Conservation (phyloP, 2,797 vertebrate species). For the Pipistrellus kuhlii region DNA sequence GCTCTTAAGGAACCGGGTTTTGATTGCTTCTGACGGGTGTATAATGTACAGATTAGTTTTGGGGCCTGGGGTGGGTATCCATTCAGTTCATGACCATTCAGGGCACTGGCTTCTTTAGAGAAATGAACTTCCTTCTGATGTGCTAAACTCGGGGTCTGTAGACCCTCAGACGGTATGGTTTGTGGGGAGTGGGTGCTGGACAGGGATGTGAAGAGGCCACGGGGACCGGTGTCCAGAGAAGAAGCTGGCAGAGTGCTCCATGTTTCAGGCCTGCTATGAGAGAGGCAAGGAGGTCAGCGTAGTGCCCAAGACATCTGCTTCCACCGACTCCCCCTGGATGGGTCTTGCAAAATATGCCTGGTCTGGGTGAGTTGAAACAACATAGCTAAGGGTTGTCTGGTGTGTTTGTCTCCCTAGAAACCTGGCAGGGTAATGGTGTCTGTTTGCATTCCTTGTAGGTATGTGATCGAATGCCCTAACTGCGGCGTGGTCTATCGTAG, state of each 20-base stretch:
- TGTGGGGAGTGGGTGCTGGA: not conserved
- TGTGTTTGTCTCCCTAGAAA: not conserved
- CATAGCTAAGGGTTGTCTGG: not conserved
- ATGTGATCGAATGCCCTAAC: slow-evolving; percentile 98
- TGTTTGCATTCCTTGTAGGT: slow-evolving; percentile 87
- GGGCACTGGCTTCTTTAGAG: slow-evolving; percentile 7
- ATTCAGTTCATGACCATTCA: not conserved
- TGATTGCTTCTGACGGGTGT: not conserved
- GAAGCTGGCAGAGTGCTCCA: slow-evolving; percentile 45
- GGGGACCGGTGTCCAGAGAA: not conserved
- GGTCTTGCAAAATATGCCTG: slow-evolving; percentile 98
- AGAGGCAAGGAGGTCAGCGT: slow-evolving; percentile 98
- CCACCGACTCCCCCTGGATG: slow-evolving; percentile 98
- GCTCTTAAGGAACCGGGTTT: slow-evolving; percentile 1
- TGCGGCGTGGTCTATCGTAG: slow-evolving; percentile 98
- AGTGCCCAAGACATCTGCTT: slow-evolving; percentile 98
- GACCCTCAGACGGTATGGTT: not conserved
- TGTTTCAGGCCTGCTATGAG: slow-evolving; percentile 95
- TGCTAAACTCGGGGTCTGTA: not conserved
- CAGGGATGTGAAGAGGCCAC: not conserved
- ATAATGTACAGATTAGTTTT: slow-evolving; percentile 20
- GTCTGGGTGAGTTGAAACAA: slow-evolving; percentile 94
- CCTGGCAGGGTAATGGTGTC: slow-evolving; percentile 26
- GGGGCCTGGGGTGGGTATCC: not conserved
- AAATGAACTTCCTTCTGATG: not conserved